Conservation (phyloP, 2,888 invertebrate genomes). For the Lithophane semibrunnea region DNA sequence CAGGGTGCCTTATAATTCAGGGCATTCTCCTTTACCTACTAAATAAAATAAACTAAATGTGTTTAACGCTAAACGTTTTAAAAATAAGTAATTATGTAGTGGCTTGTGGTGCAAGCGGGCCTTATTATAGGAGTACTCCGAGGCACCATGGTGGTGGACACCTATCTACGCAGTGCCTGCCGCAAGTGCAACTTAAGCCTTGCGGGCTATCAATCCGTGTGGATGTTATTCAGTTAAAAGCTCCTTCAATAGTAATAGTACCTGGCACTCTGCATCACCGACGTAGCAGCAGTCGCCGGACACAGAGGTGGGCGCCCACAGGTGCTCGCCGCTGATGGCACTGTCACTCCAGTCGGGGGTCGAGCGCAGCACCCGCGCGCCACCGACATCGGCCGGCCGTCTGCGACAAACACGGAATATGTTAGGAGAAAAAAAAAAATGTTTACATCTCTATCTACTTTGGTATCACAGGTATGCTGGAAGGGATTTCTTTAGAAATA, state of each 20-base stretch:
- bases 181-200: not conserved
- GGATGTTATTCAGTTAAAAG: not conserved
- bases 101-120: not conserved
- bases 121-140: not conserved
- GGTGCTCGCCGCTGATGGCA: constrained; percentile 97
- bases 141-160: not conserved
- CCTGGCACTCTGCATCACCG: constrained; percentile 96
- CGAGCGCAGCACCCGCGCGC: constrained; percentile 92
- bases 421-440: not conserved
- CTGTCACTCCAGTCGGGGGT: constrained; percentile 97
- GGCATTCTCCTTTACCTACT: too few relatives aligned
- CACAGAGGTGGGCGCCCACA: constrained; percentile 97
- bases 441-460: not conserved
- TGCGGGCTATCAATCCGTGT: not conserved
- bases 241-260: constrained; percentile 73
- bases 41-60: not conserved
- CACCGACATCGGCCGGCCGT: constrained; percentile 81
- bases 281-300: constrained; percentile 98
- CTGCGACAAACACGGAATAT: constrained; percentile 70
- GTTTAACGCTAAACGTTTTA: not conserved
- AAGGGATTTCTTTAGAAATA: not conserved
- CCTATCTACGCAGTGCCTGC: not conserved
- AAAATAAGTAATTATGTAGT: too few relatives aligned
- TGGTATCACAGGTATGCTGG: not conserved
- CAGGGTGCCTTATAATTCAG: too few relatives aligned